Percentiles rank a stretch among this genome's conserved stretches.
Evolutionary conservation across 2,888 invertebrate species (phyloP).

Genomic region (Salticus scenicus): DNA sequence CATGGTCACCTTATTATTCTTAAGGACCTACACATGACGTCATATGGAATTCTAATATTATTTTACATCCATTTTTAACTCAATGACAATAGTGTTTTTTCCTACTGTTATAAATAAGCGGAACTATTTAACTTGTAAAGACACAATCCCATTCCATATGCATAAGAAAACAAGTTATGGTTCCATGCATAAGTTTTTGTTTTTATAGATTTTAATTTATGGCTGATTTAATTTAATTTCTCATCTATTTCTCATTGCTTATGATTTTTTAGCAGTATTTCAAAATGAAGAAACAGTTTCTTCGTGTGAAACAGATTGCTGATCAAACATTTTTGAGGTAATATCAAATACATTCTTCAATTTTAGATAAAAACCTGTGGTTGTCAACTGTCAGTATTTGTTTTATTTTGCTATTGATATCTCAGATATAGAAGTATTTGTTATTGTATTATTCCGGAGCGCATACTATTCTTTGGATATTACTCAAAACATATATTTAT

Average conservation of each 20-base stretch:
- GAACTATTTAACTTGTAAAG: no score
- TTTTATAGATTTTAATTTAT: slow-evolving; percentile 2
- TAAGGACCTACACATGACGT: no score
- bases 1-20: no score
- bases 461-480: no score
- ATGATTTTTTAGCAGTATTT: neutral
- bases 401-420: neutral
- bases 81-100: no score
- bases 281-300: slow-evolving; percentile 60
- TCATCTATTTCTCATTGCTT: neutral
- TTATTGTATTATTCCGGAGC: no score
- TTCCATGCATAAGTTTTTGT: neutral
- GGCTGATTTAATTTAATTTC: neutral
- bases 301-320: slow-evolving; percentile 58
- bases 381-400: neutral
- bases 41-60: no score
- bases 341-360: neutral
- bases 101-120: no score
- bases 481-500: no score
- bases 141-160: no score
- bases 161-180: neutral
- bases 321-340: slow-evolving; percentile 64
- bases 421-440: no score
- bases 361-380: neutral
- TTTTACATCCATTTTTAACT: no score